Percentiles rank a stretch among this genome's conserved stretches.
Evolutionary conservation across 2,113 vertebrate species (phyloP).

Genomic region (Clinocottus analis): DNA sequence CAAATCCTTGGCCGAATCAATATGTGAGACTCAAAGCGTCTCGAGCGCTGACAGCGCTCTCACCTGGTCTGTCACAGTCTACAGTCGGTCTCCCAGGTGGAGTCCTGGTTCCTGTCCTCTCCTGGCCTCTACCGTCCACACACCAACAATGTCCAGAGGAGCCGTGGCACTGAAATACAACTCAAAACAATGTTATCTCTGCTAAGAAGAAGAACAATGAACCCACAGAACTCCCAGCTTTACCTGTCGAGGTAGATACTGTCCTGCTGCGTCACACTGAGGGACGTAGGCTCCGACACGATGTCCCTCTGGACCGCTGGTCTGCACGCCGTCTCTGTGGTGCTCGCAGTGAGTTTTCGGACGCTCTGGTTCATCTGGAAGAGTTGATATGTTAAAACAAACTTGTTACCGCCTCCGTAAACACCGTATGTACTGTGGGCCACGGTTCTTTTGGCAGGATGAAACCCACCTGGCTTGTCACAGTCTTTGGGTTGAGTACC

Average conservation of each 20-base stretch:
- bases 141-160: constrained; percentile 89
- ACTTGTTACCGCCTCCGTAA: background rate
- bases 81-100: constrained; percentile 63
- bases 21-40: background rate
- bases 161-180: constrained; percentile 80
- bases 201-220: background rate
- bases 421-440: background rate
- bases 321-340: constrained; percentile 63
- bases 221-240: background rate
- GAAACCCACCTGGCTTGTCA: constrained; percentile 66
- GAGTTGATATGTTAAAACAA: background rate
- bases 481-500: constrained; percentile 74
- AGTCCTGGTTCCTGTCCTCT: constrained; percentile 84
- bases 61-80: constrained; percentile 83
- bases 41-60: background rate
- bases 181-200: background rate
- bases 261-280: constrained; percentile 82
- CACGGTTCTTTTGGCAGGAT: background rate
- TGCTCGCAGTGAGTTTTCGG: constrained; percentile 79
- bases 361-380: constrained; percentile 51
- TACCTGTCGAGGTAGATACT: constrained; percentile 76
- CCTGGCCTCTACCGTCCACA: constrained; percentile 82
- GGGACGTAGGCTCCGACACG: constrained; percentile 72
- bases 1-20: background rate
- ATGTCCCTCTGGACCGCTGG: constrained; percentile 42